phyloP scores from a whole-genome alignment of 2,888 invertebrate species.

The Drosophila fungiperda region DNA sequence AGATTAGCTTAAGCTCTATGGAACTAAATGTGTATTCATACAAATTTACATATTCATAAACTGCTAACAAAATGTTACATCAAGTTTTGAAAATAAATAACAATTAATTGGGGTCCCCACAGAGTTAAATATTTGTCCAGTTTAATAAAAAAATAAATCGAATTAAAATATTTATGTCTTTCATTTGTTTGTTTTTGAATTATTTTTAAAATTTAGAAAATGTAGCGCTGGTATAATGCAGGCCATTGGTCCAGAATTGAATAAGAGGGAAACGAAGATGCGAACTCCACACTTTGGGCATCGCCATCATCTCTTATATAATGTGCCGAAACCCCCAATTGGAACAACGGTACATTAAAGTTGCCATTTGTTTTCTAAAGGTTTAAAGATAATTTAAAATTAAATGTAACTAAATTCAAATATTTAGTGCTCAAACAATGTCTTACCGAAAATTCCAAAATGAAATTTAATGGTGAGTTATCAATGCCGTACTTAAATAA shows the following conservation, averaged over 20 bases:
- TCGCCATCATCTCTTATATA: slow-evolving; percentile 84
- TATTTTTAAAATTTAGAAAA: slow-evolving; percentile 5
- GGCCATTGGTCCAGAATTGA: slow-evolving; percentile 85
- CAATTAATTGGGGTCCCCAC: background rate
- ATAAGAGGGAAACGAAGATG: slow-evolving; percentile 85
- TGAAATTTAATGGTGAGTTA: slow-evolving; percentile 64
- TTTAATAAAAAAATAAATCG: background rate
- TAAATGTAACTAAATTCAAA: background rate
- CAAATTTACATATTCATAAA: background rate
- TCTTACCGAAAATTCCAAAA: slow-evolving; percentile 60
- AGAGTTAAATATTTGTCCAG: background rate
- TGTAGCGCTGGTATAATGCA: slow-evolving; percentile 84
- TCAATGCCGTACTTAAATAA: slow-evolving; percentile 65
- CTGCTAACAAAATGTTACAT: background rate
- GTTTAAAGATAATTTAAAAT: background rate
- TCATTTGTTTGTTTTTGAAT: background rate
- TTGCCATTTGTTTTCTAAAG: slow-evolving; percentile 51
- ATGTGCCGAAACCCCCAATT: slow-evolving; percentile 85
- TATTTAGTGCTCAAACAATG: background rate
- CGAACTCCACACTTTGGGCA: slow-evolving; percentile 83
- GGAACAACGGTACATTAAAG: slow-evolving; percentile 69
- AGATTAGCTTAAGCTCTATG: background rate
- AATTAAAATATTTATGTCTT: background rate
- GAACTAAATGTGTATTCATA: background rate
- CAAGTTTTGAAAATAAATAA: background rate